Evolutionary conservation across 2,113 vertebrate genomes (phyloP).

Genomic region (human): DNA sequence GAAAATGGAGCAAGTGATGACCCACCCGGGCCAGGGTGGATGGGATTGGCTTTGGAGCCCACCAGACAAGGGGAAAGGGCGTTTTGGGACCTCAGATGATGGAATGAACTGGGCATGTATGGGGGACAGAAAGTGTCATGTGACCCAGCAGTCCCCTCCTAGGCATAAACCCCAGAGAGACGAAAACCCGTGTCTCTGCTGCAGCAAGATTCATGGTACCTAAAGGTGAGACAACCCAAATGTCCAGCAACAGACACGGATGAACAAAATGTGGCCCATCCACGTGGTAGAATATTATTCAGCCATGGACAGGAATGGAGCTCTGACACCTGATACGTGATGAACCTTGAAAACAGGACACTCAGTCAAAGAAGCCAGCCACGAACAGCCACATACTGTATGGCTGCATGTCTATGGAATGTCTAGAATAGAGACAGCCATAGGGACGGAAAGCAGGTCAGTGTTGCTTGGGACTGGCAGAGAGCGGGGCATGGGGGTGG

Average conservation of each 20-base stretch:
- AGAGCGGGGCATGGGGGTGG: background rate
- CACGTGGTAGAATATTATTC: rapidly evolving
- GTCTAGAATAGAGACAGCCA: rapidly evolving
- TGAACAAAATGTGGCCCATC: rapidly evolving
- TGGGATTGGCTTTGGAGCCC: background rate
- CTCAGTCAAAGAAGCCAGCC: background rate
- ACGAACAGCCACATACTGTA: background rate
- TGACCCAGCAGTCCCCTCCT: background rate
- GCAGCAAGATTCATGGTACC: rapidly evolving
- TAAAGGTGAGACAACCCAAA: background rate
- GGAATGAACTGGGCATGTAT: too few species aligned
- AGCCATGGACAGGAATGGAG: background rate
- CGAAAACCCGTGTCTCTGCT: background rate
- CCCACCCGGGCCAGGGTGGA: background rate
- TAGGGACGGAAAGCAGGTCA: background rate
- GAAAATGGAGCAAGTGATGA: too few species aligned
- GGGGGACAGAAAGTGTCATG: too few species aligned
- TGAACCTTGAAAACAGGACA: background rate
- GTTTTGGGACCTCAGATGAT: background rate
- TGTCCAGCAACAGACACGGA: rapidly evolving
- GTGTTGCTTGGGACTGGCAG: background rate
- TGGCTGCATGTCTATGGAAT: background rate
- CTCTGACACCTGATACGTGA: rapidly evolving
- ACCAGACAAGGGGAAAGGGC: rapidly evolving
- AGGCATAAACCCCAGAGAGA: background rate